Evolutionary conservation across 1,140 invertebrate genomes (phyloP).

Genomic region (Heliothis virescens): DNA sequence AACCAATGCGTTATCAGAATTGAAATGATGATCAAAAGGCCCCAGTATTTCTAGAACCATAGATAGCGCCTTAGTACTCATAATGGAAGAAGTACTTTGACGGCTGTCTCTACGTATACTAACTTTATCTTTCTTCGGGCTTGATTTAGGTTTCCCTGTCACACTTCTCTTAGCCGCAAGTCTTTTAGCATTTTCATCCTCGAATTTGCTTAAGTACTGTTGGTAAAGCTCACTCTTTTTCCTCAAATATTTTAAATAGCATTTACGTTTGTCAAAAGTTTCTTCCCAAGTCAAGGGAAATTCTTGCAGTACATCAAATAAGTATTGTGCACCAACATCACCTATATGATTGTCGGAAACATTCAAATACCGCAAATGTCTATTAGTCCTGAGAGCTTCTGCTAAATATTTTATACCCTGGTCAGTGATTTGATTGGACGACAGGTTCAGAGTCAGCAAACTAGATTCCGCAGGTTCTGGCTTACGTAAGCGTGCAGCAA

Average conservation of each 20-base stretch:
- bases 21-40: slow-evolving; percentile 60
- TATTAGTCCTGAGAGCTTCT: slow-evolving; percentile 66
- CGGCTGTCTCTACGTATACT: not conserved
- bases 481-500: slow-evolving; percentile 60
- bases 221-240: slow-evolving; percentile 53
- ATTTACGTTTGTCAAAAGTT: slow-evolving; percentile 52
- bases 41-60: slow-evolving; percentile 57
- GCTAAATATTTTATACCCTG: slow-evolving; percentile 61
- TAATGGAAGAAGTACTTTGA: slow-evolving; percentile 6
- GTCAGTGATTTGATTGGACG: slow-evolving; percentile 70
- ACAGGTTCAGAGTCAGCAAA: slow-evolving; percentile 68
- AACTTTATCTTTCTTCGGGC: not conserved
- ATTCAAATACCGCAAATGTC: slow-evolving; percentile 73
- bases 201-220: slow-evolving; percentile 54
- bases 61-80: slow-evolving; percentile 15
- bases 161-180: slow-evolving; percentile 45
- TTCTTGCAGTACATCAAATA: slow-evolving; percentile 63
- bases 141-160: slow-evolving; percentile 55
- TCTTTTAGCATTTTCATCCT: not conserved
- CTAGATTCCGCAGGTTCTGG: slow-evolving; percentile 52
- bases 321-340: slow-evolving; percentile 60
- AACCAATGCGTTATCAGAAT: slow-evolving; percentile 28
- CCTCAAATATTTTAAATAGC: slow-evolving; percentile 61
- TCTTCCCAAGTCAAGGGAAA: slow-evolving; percentile 65
- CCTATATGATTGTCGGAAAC: slow-evolving; percentile 68